Base-by-base conservation (phyloP, 2,797 vertebrate species). In the Galagoides demidoff region DNA sequence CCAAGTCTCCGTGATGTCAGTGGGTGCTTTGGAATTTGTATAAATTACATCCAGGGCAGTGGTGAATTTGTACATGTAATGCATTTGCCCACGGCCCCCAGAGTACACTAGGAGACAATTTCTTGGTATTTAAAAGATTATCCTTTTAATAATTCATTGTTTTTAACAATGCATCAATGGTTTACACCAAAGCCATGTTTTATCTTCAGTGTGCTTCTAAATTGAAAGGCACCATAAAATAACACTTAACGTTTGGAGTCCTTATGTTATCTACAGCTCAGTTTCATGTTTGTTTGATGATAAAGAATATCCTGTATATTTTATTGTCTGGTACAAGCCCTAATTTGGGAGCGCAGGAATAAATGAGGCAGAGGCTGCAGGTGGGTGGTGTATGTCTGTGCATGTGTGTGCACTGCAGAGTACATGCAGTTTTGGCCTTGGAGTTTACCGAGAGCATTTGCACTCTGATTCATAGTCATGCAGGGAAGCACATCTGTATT, bases 91-190 rank as follows among this genome's bases (percentile, higher is more conserved):
- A 61, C 1, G 31, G 92, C 70, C 97, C 95, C 96, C 87, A 34
- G 97, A 95, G 96, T 92, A 93, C 77, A 97, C 96, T 96, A 95
- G 74, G 93, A 95, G 96, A 98, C 96, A 96, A 97, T 97, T 98
- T 97, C 96, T 97, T 97, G 68, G 97, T 97, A 85, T 96, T 97
- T 96, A 96, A 97, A 95, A 97, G 94, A 97, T 95, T 93, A 97
- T 96, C 86, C 89, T 96, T 97, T 97, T 97, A 98, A 98, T 97
- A 98, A 97, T 98, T 97, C 95, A 98, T 97, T 98, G 97, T 96
- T 96, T 95, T 95, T 97, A 97, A 98, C 95, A 96, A 95, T 95
- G 93, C 95, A 96, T 97, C 96, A 97, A 52, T 94, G 92, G 96
- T 96, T 96, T 96, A 93, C 27, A 91, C 96, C 77, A 70, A 96